Base-by-base conservation (phyloP, 2,797 vertebrate genomes). In the Buphagus erythrorhynchus region DNA sequence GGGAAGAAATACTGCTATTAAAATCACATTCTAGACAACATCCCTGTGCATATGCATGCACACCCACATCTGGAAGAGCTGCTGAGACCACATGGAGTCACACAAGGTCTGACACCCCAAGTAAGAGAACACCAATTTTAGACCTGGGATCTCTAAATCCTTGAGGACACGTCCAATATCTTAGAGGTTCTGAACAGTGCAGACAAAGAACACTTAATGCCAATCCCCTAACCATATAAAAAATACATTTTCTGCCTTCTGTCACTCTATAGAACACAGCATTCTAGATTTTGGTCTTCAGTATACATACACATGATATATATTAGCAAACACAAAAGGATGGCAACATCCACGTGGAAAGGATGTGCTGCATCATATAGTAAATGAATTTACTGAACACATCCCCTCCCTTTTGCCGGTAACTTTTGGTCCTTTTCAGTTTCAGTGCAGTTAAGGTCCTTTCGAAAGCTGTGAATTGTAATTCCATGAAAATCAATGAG, bases 261-360 rank as follows among this genome's bases (percentile, higher is more conserved):
- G 36, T 40, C 33, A 35, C 42, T 83, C 43, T 57, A 36, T 5
- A 52, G 21, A 16, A 35, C 22, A 17, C 5, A 31, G 14, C 13
- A 49, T 31, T 36, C 65, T 51, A 66, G 14, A 58, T 73, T 73
- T 85, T 74, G 63, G 48, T 63, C 48, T 85, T 59, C 61, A 54
- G 6, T 25, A 77, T 15, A 57, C 5, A 67, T 15, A 42, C 10
- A 7, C 4, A 19, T 0, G 2, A 8, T n/a, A 65, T 4, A 2
- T 9, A 31, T 5, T 45, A 42, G 57, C 48, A 80, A 80, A 78
- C 22, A 59, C 21, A 89, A 51, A 33, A 61, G n/a, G 4, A 9
- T 69, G 28, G 29, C 12, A 68, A 90, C 45, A 88, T 6, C 49
- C 31, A 48, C 4, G 16, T 24, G 36, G 55, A 68, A 95, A 94